Conservation (phyloP, 2,888 invertebrate genomes). For the Torymus tubicola region DNA sequence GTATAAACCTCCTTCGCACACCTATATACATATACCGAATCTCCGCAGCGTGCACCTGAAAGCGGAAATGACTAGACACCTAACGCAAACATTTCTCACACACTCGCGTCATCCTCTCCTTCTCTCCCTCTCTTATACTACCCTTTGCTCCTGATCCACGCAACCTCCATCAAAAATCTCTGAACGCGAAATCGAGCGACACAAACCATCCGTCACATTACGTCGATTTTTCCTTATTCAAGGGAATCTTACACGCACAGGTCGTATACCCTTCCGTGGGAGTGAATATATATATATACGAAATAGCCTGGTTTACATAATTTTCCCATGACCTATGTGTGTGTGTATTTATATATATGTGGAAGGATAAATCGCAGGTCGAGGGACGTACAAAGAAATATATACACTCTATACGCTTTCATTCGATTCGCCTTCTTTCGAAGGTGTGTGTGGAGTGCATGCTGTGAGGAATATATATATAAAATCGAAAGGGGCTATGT, state of each 20-base stretch:
- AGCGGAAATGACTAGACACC: slow-evolving; percentile 49
- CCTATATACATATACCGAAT: not conserved
- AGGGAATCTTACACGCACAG: slow-evolving; percentile 1
- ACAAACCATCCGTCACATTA: slow-evolving; percentile 10
- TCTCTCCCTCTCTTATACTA: not conserved
- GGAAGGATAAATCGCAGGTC: no score
- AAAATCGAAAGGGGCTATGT: no score
- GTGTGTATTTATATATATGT: not conserved
- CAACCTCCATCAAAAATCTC: slow-evolving; percentile 1
- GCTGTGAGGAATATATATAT: no score
- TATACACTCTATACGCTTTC: not conserved
- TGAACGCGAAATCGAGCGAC: slow-evolving; percentile 43
- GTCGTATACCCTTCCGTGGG: slow-evolving; percentile 22
- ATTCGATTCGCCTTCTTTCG: not conserved
- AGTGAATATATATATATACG: slow-evolving; percentile 13
- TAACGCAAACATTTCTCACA: slow-evolving; percentile 51
- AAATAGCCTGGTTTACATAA: slow-evolving; percentile 67
- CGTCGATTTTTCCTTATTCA: slow-evolving; percentile 28
- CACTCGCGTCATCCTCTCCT: not conserved
- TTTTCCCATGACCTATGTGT: slow-evolving; percentile 60
- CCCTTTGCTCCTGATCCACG: slow-evolving; percentile 11
- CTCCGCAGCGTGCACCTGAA: slow-evolving; percentile 40
- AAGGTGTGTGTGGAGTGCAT: no score
- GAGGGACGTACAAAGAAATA: no score
- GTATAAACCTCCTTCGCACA: not conserved